Percentiles rank a stretch among this genome's conserved stretches.
phyloP scores from a whole-genome alignment of 2,113 vertebrate genomes.

The Oreotrochilus melanogaster region DNA sequence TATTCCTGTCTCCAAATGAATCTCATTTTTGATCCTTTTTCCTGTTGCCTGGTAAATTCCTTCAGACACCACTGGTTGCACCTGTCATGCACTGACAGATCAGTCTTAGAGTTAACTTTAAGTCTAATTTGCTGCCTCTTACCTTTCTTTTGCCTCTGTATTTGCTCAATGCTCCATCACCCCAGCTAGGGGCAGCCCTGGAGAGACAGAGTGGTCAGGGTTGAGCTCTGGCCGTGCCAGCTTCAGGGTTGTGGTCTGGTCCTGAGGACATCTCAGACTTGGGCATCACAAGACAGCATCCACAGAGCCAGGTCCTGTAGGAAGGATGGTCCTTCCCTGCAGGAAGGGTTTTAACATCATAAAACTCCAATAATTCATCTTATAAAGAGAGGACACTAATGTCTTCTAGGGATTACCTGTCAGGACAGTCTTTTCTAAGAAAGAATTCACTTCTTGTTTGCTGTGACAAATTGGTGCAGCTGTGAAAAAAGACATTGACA shows the following conservation, averaged over 20 bases:
- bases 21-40: not conserved
- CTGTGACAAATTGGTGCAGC: not conserved
- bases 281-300: not conserved
- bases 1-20: not conserved
- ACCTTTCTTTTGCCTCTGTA: not conserved
- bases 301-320: not conserved
- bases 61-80: not conserved
- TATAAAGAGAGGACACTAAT: not conserved
- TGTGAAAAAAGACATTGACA: not conserved
- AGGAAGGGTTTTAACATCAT: not conserved
- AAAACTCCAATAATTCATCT: not conserved
- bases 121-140: not conserved
- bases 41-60: not conserved
- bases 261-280: rapidly evolving
- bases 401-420: not conserved
- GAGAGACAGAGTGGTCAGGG: not conserved
- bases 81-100: not conserved
- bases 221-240: not conserved
- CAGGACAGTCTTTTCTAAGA: not conserved
- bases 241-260: not conserved
- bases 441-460: not conserved
- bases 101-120: not conserved
- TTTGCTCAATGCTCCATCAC: not conserved
- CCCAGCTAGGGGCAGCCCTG: not conserved
- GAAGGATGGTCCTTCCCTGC: not conserved